Base-by-base conservation (phyloP, 2,113 vertebrate species). In the Microcebus tavaratra region DNA sequence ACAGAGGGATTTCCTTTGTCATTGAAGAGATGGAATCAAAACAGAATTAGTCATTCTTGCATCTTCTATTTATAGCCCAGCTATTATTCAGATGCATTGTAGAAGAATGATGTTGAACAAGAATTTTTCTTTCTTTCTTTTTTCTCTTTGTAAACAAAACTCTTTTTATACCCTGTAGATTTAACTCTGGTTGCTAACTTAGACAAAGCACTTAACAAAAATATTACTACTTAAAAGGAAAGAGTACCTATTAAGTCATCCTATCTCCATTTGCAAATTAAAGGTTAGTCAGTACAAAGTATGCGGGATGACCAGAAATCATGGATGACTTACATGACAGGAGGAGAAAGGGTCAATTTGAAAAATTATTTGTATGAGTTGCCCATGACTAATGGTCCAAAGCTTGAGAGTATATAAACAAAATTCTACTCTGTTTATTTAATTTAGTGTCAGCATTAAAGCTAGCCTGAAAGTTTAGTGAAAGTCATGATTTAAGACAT, bases 1-100 rank as follows among this genome's bases (percentile, higher is more conserved):
- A 98, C 95, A 97, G 95, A 98, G 97, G 98, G 98, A 98, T 98
- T 98, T 98, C 98, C 98, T 98, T 98, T 96, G 97, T 98, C 98
- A 98, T 96, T 73, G 98, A 97, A 97, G 97, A 98, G 97, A 98
- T 94, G 97, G 97, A 98, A 98, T 98, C 98, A 98, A 98, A 98
- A 98, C 98, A 98, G 98, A 98, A 97, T 98, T 48, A 36, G 97
- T 97, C 97, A 87, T 95, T 98, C 97, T 98, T 97, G 96, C 96
- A 96, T 95, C 93, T 95, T 96, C 98, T 98, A 98, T 98, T 98
- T 98, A 97, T 96, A 98, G 98, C 79, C 65, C 91, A 97, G 90
- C 75, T 97, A 87, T 97, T 96, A 97, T 97, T 98, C 96, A 96
- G 76, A 93, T 87, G 70, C 34, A 97, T 82, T 97, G 92, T 97